phyloP scores from a whole-genome alignment of 2,888 invertebrate species.

The Bimastos eiseni region DNA sequence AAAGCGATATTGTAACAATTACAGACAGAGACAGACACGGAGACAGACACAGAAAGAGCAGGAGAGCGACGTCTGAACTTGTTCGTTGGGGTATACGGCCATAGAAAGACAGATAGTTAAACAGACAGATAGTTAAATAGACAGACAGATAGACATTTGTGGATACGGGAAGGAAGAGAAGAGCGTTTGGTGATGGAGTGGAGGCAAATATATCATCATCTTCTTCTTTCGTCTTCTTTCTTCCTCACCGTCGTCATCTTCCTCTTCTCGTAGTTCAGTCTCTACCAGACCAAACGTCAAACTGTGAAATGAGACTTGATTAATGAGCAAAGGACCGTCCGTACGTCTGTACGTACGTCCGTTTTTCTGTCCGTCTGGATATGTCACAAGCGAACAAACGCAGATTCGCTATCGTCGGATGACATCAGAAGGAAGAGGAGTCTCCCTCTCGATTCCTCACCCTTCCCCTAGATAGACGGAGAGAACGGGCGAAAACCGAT shows the following conservation, averaged over 20 bases:
- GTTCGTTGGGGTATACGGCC: too few species aligned
- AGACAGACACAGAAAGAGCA: background rate
- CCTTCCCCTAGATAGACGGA: background rate
- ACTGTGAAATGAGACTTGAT: too few species aligned
- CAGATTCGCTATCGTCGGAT: background rate
- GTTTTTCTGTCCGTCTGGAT: background rate
- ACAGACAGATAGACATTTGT: background rate
- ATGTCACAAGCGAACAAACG: background rate
- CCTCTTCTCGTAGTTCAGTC: background rate
- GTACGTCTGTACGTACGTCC: background rate
- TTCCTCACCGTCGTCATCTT: background rate
- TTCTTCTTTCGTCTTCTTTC: background rate
- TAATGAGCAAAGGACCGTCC: background rate
- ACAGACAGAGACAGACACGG: background rate
- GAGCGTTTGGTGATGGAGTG: background rate
- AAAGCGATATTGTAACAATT: background rate
- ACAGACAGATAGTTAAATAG: too few species aligned
- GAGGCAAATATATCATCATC: background rate
- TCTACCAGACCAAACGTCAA: background rate
- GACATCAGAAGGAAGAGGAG: background rate
- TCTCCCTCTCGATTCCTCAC: background rate
- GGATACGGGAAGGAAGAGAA: background rate
- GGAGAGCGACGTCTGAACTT: too few species aligned
- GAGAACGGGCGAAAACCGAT: background rate
- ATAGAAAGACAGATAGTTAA: too few species aligned